A percentile compares a stretch with the other conserved stretches of the same genome.
phyloP scores from a whole-genome alignment of 1,140 invertebrate species.

The Aphaenogaster floridana region DNA sequence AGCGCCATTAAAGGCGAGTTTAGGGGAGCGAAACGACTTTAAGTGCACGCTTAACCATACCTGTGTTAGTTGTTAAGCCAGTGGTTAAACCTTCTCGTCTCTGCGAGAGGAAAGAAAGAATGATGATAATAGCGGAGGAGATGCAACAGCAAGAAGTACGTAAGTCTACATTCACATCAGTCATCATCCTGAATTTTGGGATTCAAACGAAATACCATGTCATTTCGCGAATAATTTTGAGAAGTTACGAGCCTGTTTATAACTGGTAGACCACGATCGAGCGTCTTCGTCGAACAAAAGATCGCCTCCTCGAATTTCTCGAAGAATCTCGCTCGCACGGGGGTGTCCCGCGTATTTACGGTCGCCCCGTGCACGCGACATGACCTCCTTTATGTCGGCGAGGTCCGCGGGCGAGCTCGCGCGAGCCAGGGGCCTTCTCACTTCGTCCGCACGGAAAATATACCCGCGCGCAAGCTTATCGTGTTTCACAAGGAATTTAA shows the following conservation, averaged over 20 bases:
- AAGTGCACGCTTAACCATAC: conserved; percentile 62
- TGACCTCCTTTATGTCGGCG: conserved; percentile 19
- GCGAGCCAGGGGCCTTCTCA: not conserved
- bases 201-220: not conserved
- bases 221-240: not conserved
- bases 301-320: not conserved
- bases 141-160: conserved; percentile 3
- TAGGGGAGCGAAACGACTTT: conserved; percentile 55
- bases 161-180: not conserved
- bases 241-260: not conserved
- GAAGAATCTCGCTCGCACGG: not conserved
- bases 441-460: conserved; percentile 46
- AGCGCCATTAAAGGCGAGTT: conserved; percentile 64
- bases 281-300: not conserved
- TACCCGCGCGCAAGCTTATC: conserved; percentile 57
- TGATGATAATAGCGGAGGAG: conserved; percentile 26
- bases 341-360: conserved; percentile 31
- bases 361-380: not conserved
- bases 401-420: not conserved
- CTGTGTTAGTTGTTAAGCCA: conserved; percentile 61
- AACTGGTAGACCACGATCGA: not conserved
- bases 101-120: not conserved
- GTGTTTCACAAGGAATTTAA: conserved; percentile 66
- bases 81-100: conserved; percentile 42
- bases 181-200: conserved; percentile 7